These are phyloP conservation scores for Vulpes vulpes DNA, from an alignment of 2,113 vertebrate genomes.

Conservation along the genomic window DNA sequence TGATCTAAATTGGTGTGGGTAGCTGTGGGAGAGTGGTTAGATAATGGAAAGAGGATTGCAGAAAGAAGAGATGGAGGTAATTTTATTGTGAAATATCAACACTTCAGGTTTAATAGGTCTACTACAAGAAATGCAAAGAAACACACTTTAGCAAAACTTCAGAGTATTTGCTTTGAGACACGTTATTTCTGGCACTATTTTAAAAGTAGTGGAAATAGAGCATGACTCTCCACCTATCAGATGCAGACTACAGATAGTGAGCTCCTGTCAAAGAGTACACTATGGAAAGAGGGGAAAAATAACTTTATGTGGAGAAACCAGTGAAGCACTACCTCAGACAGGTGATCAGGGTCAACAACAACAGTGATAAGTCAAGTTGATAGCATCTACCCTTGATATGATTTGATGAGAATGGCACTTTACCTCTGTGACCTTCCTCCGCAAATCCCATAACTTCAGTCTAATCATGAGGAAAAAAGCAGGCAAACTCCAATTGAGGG, in stretches of 20 bases:
- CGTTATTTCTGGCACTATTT: background rate
- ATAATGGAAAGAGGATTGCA: background rate
- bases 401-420: background rate
- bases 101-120: background rate
- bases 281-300: background rate
- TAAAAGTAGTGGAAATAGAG: background rate
- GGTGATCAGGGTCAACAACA: background rate
- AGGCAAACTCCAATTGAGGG: background rate
- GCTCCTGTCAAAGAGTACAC: background rate
- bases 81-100: background rate
- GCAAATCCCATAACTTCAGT: background rate
- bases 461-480: background rate
- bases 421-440: background rate
- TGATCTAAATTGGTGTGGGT: background rate
- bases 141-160: background rate
- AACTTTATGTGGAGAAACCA: background rate
- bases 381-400: background rate
- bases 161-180: background rate
- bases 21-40: background rate
- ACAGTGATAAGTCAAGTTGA: background rate
- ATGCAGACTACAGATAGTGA: background rate
- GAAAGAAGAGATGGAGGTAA: background rate
- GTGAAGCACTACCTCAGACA: background rate
- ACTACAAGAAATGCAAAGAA: background rate
- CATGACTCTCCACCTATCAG: background rate